Evolutionary conservation across 2,797 vertebrate species (phyloP).

Genomic region (Hydrocynus forskahlii): DNA sequence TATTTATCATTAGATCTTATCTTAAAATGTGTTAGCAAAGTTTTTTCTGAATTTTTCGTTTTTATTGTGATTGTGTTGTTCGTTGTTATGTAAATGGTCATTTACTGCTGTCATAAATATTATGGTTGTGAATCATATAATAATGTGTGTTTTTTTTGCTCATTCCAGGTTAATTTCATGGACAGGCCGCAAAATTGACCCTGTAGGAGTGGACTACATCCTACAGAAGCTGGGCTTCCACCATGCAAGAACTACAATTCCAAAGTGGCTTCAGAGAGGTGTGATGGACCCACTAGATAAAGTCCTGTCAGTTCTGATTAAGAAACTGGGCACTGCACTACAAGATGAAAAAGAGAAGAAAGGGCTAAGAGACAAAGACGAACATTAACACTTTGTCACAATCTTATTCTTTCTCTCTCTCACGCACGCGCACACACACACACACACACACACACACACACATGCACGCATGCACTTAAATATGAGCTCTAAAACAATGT

Average conservation of each 20-base stretch:
- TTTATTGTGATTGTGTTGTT: background rate
- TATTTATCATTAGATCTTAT: no score
- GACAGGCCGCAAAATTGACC: conserved; percentile 98
- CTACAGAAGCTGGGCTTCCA: conserved; percentile 98
- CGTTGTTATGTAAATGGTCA: background rate
- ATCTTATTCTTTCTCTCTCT: no score
- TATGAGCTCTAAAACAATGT: conserved; percentile 28
- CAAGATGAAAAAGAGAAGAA: conserved; percentile 97
- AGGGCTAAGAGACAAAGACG: conserved; percentile 90
- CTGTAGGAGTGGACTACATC: conserved; percentile 98
- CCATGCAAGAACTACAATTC: conserved; percentile 97
- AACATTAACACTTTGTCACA: conserved; percentile 77
- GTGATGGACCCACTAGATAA: conserved; percentile 99
- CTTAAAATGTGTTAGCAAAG: no score
- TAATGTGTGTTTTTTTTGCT: no score
- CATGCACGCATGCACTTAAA: conserved; percentile 50
- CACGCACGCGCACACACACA: conserved; percentile 28
- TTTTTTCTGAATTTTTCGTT: background rate
- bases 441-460: conserved; percentile 48
- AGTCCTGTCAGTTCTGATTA: conserved; percentile 95
- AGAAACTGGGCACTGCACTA: conserved; percentile 93
- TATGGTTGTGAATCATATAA: background rate
- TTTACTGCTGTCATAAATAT: background rate
- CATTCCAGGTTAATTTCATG: conserved; percentile 92
- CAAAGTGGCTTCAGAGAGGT: conserved; percentile 98